A percentile compares a stretch with the other conserved stretches of the same genome.
Conservation (phyloP, 1,140 invertebrate species). For the Lepidurus packardi region DNA sequence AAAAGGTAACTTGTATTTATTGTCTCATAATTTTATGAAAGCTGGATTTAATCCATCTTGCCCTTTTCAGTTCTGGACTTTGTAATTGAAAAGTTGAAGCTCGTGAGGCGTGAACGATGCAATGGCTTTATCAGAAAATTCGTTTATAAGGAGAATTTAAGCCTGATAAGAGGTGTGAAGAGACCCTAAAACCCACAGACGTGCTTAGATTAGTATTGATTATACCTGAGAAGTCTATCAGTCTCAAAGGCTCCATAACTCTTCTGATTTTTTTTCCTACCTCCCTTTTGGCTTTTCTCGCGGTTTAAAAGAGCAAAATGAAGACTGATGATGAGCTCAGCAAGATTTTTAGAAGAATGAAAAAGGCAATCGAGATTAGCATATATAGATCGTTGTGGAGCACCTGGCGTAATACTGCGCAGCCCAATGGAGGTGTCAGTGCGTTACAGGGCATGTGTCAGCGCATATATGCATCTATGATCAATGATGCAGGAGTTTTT, state of each 20-base stretch:
- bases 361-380: not conserved
- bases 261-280: not conserved
- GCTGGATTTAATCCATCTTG: not conserved
- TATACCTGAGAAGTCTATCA: not conserved
- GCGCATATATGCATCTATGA: conserved; percentile 19
- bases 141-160: not conserved
- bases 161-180: conserved; percentile 21
- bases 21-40: not conserved
- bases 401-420: conserved; percentile 16
- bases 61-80: not conserved
- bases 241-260: not conserved
- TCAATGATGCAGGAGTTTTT: conserved; percentile 11
- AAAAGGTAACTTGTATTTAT: not conserved
- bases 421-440: not conserved
- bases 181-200: not conserved
- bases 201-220: conserved; percentile 5
- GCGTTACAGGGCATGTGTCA: conserved; percentile 18
- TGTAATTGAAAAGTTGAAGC: not conserved
- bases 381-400: not conserved
- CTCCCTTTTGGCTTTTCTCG: not conserved
- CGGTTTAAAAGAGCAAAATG: not conserved
- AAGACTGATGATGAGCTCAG: not conserved
- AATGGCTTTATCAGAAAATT: not conserved
- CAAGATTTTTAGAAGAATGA: not conserved
- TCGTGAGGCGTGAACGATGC: not conserved